Percentiles rank a stretch among this genome's conserved stretches.
Evolutionary conservation across 2,888 invertebrate species (phyloP).

Genomic region (Pristionchus japonicus): DNA sequence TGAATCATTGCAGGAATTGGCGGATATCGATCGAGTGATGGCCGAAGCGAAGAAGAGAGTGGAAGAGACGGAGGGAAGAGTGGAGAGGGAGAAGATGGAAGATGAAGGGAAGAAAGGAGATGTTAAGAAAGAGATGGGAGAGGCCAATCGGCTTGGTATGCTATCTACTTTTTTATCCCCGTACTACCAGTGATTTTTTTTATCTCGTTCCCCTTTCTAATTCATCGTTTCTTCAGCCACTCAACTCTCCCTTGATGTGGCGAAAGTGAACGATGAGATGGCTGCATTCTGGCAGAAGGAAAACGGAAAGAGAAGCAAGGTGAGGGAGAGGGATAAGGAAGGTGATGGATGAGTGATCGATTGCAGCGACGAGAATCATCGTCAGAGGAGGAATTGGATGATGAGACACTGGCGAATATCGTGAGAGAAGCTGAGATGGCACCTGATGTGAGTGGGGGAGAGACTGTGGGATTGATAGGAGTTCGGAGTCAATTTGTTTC

Average conservation of each 20-base stretch:
- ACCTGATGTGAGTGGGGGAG: slow-evolving; percentile 10
- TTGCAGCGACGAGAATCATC: slow-evolving; percentile 42
- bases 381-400: slow-evolving; percentile 56
- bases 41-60: slow-evolving; percentile 28
- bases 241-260: slow-evolving; percentile 60
- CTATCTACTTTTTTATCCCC: background rate
- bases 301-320: slow-evolving; percentile 51
- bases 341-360: background rate
- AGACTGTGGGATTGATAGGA: no score
- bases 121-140: slow-evolving; percentile 33
- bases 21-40: slow-evolving; percentile 46
- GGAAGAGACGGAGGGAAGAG: slow-evolving; percentile 9
- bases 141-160: slow-evolving; percentile 15
- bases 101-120: background rate
- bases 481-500: no score
- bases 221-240: slow-evolving; percentile 52
- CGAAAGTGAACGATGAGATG: slow-evolving; percentile 56
- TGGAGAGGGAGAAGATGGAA: background rate
- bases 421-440: slow-evolving; percentile 60
- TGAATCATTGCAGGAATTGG: background rate
- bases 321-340: background rate
- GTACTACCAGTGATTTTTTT: background rate
- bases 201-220: background rate
- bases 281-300: slow-evolving; percentile 58
- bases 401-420: slow-evolving; percentile 58